Conservation (phyloP, 1,140 invertebrate species). For the Ridgeia piscesae region DNA sequence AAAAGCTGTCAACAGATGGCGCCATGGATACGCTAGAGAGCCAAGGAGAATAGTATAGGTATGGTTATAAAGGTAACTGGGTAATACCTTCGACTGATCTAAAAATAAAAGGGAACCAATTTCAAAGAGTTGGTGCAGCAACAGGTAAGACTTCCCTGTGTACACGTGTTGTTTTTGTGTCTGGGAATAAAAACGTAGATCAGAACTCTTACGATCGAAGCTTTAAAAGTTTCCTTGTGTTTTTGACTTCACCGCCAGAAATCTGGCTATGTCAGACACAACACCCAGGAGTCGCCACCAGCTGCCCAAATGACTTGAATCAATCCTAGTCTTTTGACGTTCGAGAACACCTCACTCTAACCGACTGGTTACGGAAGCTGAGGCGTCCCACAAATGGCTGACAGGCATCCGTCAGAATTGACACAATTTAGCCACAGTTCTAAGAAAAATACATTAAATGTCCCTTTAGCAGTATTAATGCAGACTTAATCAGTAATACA, state of each 20-base stretch:
- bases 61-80: too few species aligned
- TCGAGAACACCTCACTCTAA: background rate
- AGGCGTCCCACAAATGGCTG: background rate
- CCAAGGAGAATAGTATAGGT: too few species aligned
- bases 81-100: too few species aligned
- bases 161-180: too few species aligned
- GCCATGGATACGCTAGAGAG: too few species aligned
- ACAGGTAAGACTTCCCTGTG: too few species aligned
- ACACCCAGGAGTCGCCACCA: background rate
- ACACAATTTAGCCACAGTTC: background rate
- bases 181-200: too few species aligned
- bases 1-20: too few species aligned
- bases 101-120: too few species aligned
- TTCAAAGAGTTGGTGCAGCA: too few species aligned
- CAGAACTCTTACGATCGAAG: too few species aligned
- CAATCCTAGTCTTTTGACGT: background rate
- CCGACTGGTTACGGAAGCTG: background rate
- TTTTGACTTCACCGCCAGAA: background rate
- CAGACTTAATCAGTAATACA: background rate
- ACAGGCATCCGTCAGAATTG: background rate
- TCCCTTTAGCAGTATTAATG: background rate
- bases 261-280: background rate
- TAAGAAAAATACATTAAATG: background rate
- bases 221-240: background rate
- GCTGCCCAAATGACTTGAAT: background rate